Base-by-base conservation (phyloP, 2,888 invertebrate genomes). In the Chymomyza amoena region DNA sequence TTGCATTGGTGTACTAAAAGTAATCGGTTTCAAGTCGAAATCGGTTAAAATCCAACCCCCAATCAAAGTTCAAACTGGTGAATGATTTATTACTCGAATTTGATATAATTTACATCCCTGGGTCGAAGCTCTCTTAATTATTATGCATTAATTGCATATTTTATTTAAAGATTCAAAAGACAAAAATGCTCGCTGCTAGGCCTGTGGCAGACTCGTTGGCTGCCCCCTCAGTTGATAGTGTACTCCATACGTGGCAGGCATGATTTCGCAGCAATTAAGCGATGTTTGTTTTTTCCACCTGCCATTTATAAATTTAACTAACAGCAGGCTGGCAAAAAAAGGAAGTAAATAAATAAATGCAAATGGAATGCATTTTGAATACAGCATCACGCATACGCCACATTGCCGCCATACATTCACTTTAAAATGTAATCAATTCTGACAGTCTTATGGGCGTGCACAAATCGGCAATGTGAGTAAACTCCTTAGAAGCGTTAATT, bases 261-360 rank as follows among this genome's bases (percentile, higher is more conserved):
- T 77, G 81, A 88, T 86, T 87, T 74, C 70, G 61, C 64, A 67
- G 84, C 87, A 84, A 79, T 81, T 76, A 76, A 75, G 69, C 69
- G 66, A 75, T 66, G 69, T 75, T 76, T 81, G 72, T 80, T 70
- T 25, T 63, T 76, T 32, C 61, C 67, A 18, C 36, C 63, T 52
- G 61, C 60, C 45, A 57, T 66, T 54, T 67, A 13, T 61, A 56
- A 25, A 13, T 57, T 57, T 57, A 25, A 57, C 57, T 57, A 57
- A 57, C 18, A 57, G 32, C 28, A 60, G 32, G 25, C 57, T 57
- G 20, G 20, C 4, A 25, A 57, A 28, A 57, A 5, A 54, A 16
- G 32, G 32, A 7, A 57, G 18, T 20, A 18, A 54, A 18, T 54
- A 20, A 54, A 54, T 13, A n/a, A 20, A 20, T 54, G 13, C 13